Percentiles rank a stretch among this genome's conserved stretches.
Evolutionary conservation across 2,888 invertebrate species (phyloP).

Genomic region (Acronicta alni): DNA sequence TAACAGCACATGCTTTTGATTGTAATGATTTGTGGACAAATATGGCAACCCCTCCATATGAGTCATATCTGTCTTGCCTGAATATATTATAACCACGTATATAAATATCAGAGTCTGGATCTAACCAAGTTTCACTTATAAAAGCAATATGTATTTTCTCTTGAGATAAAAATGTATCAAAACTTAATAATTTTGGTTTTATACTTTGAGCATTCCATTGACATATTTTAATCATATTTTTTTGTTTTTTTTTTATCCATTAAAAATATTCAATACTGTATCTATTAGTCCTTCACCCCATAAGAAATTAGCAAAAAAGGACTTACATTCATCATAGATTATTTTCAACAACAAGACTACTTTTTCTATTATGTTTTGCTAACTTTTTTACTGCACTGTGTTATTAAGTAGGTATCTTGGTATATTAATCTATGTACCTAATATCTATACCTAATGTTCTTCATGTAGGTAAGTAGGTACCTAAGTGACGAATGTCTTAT

Average conservation of each 20-base stretch:
- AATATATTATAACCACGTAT: neutral
- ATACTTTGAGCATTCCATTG: constrained; percentile 4
- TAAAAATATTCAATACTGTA: neutral
- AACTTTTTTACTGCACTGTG: too few species aligned
- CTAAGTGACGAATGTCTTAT: too few species aligned
- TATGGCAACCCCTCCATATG: neutral
- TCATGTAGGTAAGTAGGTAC: too few species aligned
- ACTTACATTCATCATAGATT: neutral
- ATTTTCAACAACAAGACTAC: neutral
- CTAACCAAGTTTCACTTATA: constrained; percentile 2
- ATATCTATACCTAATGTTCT: too few species aligned
- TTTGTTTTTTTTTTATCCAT: neutral
- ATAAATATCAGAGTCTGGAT: neutral
- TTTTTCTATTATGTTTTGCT: too few species aligned
- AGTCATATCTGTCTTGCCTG: too few species aligned
- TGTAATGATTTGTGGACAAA: constrained; percentile 2
- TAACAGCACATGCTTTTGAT: neutral
- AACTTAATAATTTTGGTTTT: neutral
- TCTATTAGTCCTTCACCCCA: neutral
- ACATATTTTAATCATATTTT: neutral
- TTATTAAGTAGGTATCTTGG: too few species aligned
- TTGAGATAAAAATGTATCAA: neutral
- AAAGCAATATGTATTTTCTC: too few species aligned
- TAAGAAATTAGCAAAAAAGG: neutral
- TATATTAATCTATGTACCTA: too few species aligned